These are phyloP conservation scores for Rhea americana DNA, from an alignment of 2,113 vertebrate genomes.

Conservation along the genomic window DNA sequence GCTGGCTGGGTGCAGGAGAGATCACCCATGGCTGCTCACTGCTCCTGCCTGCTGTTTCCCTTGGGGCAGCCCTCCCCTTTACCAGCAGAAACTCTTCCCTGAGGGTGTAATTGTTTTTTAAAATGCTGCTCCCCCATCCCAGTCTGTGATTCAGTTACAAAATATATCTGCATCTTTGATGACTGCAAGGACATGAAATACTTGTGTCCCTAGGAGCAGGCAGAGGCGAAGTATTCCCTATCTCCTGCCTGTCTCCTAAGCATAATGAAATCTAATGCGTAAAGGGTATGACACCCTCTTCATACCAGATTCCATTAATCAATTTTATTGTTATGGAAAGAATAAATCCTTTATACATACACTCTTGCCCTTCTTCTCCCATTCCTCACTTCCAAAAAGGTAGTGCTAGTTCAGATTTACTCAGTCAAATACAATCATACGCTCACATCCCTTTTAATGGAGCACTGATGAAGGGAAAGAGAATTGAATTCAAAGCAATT, in stretches of 20 bases:
- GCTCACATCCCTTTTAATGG: neutral
- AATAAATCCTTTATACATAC: conserved; percentile 67
- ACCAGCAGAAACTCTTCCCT: conserved; percentile 51
- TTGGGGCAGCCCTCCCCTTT: conserved; percentile 59
- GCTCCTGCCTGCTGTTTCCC: neutral
- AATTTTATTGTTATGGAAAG: conserved; percentile 46
- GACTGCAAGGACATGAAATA: conserved; percentile 42
- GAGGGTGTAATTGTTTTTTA: conserved; percentile 62
- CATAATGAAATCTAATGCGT: conserved; percentile 68
- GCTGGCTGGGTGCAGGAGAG: conserved; percentile 6
- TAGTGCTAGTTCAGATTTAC: conserved; percentile 41
- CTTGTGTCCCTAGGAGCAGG: conserved; percentile 17
- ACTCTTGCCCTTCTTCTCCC: conserved; percentile 44
- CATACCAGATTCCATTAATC: conserved; percentile 71
- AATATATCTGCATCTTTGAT: conserved; percentile 60
- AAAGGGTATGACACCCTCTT: conserved; percentile 60
- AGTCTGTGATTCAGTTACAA: conserved; percentile 54
- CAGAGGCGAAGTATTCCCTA: conserved; percentile 38
- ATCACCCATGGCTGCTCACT: conserved; percentile 52
- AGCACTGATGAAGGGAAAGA: neutral
- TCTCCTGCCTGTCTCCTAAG: conserved; percentile 40
- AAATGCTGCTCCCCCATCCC: conserved; percentile 1
- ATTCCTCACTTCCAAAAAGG: conserved; percentile 33
- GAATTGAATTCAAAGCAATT: neutral
- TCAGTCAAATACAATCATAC: neutral